These are phyloP conservation scores for Acromyrmex echinatior DNA, from an alignment of 1,140 invertebrate genomes.

Conservation along the genomic window DNA sequence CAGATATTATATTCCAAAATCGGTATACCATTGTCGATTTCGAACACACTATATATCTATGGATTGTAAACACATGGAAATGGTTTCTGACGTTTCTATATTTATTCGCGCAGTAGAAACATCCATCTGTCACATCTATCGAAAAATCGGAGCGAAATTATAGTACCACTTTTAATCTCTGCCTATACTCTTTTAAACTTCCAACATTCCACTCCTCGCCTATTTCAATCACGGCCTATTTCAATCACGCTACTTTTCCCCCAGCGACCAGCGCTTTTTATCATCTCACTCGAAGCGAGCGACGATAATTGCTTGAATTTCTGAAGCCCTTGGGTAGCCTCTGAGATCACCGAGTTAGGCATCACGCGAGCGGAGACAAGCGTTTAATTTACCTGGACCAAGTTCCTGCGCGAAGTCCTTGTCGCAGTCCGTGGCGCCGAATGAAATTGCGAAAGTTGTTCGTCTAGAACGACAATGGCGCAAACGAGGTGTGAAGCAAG, in stretches of 20 bases:
- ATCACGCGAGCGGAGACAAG: constrained; percentile 57
- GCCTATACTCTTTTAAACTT: background rate
- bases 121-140: background rate
- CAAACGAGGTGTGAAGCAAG: constrained; percentile 79
- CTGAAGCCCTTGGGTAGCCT: constrained; percentile 4
- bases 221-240: background rate
- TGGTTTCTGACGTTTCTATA: background rate
- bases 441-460: constrained; percentile 80
- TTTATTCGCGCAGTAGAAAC: constrained; percentile 11
- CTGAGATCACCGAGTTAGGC: constrained; percentile 46
- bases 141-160: constrained; percentile 38
- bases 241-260: background rate
- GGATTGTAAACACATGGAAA: background rate
- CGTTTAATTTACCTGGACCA: constrained; percentile 73
- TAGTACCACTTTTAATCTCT: background rate
- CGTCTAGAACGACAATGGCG: constrained; percentile 74
- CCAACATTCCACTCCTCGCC: background rate
- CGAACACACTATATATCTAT: background rate
- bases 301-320: constrained; percentile 58
- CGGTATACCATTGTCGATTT: background rate
- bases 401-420: constrained; percentile 62
- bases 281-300: constrained; percentile 22
- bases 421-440: constrained; percentile 59
- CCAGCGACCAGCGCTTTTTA: background rate
- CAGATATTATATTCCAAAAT: constrained; percentile 19